These are phyloP conservation scores for Mareca strepera DNA, from an alignment of 2,797 vertebrate genomes.

Conservation along the genomic window DNA sequence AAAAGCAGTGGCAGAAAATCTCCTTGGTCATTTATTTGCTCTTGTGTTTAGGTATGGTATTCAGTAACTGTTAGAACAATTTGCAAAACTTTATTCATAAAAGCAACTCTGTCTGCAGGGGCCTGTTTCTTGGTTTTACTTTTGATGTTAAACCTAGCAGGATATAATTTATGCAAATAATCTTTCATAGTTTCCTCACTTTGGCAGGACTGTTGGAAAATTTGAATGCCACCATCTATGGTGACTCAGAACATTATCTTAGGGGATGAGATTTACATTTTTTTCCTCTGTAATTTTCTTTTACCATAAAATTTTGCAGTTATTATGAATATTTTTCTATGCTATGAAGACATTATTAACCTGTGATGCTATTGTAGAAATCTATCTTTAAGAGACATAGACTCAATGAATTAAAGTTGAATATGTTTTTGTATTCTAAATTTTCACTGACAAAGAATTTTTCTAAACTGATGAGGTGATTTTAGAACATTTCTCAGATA, in stretches of 20 bases:
- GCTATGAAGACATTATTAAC: background rate
- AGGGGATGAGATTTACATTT: background rate
- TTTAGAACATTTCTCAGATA: background rate
- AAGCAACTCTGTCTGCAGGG: background rate
- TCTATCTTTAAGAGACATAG: background rate
- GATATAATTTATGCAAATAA: slow-evolving; percentile 22
- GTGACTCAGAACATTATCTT: background rate
- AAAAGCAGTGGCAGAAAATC: background rate
- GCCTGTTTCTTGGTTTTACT: background rate
- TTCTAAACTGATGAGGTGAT: background rate
- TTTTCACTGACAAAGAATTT: background rate
- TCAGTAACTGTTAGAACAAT: background rate
- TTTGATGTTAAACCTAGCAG: background rate
- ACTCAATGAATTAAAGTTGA: background rate
- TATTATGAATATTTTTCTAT: background rate
- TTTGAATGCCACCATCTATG: background rate
- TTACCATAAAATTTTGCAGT: background rate
- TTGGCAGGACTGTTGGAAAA: slow-evolving; percentile 10
- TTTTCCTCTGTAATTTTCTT: background rate
- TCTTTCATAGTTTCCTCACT: slow-evolving; percentile 10
- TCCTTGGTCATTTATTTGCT: background rate
- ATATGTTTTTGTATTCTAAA: background rate
- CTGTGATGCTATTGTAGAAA: background rate
- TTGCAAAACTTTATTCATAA: background rate
- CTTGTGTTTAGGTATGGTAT: background rate